phyloP scores from a whole-genome alignment of 2,888 invertebrate species.

The Ochropacha duplaris region DNA sequence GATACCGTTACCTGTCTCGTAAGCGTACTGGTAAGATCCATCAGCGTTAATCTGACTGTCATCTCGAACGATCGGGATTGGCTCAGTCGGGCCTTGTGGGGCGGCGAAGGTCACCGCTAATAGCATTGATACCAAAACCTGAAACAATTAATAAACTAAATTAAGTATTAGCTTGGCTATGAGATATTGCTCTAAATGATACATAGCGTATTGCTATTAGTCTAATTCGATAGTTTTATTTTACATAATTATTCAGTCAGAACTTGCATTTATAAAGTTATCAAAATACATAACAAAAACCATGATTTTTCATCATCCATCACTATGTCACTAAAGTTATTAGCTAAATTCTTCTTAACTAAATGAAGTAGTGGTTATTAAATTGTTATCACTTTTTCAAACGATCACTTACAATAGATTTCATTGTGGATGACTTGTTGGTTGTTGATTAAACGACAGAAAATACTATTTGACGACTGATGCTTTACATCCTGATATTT shows the following conservation, averaged over 20 bases:
- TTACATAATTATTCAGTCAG: background rate
- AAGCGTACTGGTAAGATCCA: conserved; percentile 84
- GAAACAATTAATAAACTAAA: conserved; percentile 27
- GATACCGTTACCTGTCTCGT: conserved; percentile 87
- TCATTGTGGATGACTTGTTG: conserved; percentile 64
- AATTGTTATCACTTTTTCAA: conserved; percentile 19
- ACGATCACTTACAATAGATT: conserved; percentile 71
- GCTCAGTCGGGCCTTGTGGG: conserved; percentile 65
- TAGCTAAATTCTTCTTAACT: too few species aligned
- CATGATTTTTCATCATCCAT: conserved; percentile 6
- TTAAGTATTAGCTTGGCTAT: background rate
- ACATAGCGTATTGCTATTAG: too few species aligned
- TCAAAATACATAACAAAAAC: conserved; percentile 3
- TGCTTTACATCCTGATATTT: conserved; percentile 66
- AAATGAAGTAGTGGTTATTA: background rate
- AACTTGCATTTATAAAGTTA: background rate
- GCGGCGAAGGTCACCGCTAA: conserved; percentile 62
- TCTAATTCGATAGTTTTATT: too few species aligned
- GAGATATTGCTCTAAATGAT: background rate
- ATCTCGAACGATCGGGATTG: conserved; percentile 82
- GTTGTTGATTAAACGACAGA: conserved; percentile 50
- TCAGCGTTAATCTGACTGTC: conserved; percentile 83
- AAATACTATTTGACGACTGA: conserved; percentile 61
- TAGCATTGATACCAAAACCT: conserved; percentile 67
- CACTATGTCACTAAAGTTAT: conserved; percentile 30